These are phyloP conservation scores for Luperina nickerlii DNA, from an alignment of 2,888 invertebrate genomes.

Conservation along the genomic window DNA sequence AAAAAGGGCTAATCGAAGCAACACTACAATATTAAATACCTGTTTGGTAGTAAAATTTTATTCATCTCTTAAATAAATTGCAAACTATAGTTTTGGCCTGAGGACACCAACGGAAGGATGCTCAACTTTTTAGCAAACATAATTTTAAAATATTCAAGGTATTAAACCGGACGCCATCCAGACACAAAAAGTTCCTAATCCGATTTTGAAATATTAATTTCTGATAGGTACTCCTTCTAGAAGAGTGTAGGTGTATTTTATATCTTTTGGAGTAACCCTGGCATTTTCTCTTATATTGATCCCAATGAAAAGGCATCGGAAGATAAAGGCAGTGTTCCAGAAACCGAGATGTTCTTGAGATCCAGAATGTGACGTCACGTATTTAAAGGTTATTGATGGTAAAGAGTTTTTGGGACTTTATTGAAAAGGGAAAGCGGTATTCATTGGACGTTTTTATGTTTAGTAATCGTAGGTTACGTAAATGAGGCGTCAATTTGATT, in stretches of 20 bases:
- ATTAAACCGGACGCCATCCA: slow-evolving; percentile 45
- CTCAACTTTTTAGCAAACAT: slow-evolving; percentile 36
- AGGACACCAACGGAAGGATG: slow-evolving; percentile 16
- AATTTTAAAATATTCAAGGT: slow-evolving; percentile 48
- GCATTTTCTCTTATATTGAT: slow-evolving; percentile 58
- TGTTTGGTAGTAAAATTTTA: too few species aligned
- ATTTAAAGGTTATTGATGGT: slow-evolving; percentile 30
- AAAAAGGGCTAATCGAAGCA: slow-evolving; percentile 8
- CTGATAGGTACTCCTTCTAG: slow-evolving; percentile 45
- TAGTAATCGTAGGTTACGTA: neutral
- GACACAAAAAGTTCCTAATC: slow-evolving; percentile 43
- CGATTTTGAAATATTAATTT: slow-evolving; percentile 40
- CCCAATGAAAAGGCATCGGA: slow-evolving; percentile 53
- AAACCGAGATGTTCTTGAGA: slow-evolving; percentile 45
- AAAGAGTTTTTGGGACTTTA: slow-evolving; percentile 1
- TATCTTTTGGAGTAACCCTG: slow-evolving; percentile 23
- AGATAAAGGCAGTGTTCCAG: slow-evolving; percentile 50
- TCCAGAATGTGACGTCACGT: slow-evolving; percentile 34
- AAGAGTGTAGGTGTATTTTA: slow-evolving; percentile 19
- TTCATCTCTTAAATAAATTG: too few species aligned
- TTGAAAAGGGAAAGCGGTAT: neutral
- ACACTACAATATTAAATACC: neutral
- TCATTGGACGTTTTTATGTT: neutral
- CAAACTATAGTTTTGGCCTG: neutral
- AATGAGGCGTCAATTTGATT: neutral